Conservation (phyloP, 2,113 vertebrate genomes). For the Thryonomys swinderianus region DNA sequence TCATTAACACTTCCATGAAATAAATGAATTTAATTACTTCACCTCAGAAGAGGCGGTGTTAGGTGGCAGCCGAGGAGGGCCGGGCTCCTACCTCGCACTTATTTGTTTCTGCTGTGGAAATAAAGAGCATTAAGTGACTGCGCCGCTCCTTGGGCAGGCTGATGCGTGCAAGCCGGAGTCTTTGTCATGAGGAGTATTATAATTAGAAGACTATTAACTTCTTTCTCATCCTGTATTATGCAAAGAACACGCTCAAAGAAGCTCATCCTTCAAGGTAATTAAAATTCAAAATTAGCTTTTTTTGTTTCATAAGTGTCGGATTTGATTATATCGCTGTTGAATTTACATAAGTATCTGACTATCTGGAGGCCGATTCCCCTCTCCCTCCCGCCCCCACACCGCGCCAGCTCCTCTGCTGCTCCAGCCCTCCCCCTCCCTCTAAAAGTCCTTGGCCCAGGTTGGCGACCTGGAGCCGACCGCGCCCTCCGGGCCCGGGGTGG, state of each 20-base stretch:
- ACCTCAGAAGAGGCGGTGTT: slow-evolving; percentile 70
- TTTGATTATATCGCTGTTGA: slow-evolving; percentile 80
- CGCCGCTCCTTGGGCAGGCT: slow-evolving; percentile 62
- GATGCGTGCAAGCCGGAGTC: slow-evolving; percentile 67
- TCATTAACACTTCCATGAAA: slow-evolving; percentile 81
- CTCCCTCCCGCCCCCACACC: not conserved
- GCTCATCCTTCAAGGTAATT: slow-evolving; percentile 84
- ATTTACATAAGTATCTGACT: slow-evolving; percentile 80
- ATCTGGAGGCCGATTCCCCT: not conserved
- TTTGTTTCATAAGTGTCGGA: slow-evolving; percentile 77
- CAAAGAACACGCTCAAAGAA: slow-evolving; percentile 80
- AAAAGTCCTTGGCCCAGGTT: too few relatives aligned
- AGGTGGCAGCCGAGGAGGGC: slow-evolving; percentile 58
- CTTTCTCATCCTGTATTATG: slow-evolving; percentile 67
- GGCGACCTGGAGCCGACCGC: accelerated
- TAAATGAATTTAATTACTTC: slow-evolving; percentile 82
- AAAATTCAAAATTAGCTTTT: slow-evolving; percentile 84
- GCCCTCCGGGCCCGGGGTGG: too few relatives aligned
- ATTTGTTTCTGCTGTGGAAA: slow-evolving; percentile 83
- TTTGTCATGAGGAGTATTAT: slow-evolving; percentile 77
- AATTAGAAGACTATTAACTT: slow-evolving; percentile 83
- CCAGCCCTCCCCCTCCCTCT: not conserved
- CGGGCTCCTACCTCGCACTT: slow-evolving; percentile 66
- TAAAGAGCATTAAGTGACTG: slow-evolving; percentile 77
- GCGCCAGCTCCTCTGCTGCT: too few relatives aligned